Conservation (phyloP, 2,888 invertebrate genomes). For the Oxyteleia sp. region DNA sequence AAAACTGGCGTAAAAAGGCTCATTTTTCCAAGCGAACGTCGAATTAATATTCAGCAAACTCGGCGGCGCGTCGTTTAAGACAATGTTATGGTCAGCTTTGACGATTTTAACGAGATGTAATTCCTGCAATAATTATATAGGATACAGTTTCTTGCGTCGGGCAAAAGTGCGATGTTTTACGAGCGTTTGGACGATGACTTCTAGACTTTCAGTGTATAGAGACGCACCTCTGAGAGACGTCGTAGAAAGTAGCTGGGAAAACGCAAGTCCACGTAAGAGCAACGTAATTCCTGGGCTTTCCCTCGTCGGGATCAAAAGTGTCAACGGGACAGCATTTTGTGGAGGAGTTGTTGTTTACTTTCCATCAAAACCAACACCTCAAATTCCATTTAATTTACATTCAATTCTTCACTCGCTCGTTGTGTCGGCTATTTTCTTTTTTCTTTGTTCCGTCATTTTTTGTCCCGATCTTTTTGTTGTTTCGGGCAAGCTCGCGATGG, state of each 20-base stretch:
- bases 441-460: no score
- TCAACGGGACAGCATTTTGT: conserved; percentile 51
- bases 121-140: conserved; percentile 48
- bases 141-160: conserved; percentile 29
- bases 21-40: conserved; percentile 9
- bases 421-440: no score
- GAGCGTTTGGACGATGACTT: conserved; percentile 56
- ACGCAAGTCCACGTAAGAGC: conserved; percentile 77
- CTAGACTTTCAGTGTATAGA: conserved; percentile 41
- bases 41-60: conserved; percentile 31
- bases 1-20: conserved; percentile 4
- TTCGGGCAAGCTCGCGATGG: no score
- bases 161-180: conserved; percentile 51
- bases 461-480: no score
- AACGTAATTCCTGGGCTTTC: conserved; percentile 82
- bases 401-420: no score
- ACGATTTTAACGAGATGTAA: conserved; percentile 56
- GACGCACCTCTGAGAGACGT: conserved; percentile 52
- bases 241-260: conserved; percentile 83
- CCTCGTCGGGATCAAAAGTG: conserved; percentile 72
- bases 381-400: neutral
- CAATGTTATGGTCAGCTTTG: conserved; percentile 41
- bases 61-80: conserved; percentile 17
- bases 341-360: conserved; percentile 52
- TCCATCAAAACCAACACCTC: conserved; percentile 37